These are phyloP conservation scores for Catamblyrhynchus diadema DNA, from an alignment of 2,797 vertebrate species.

Conservation along the genomic window DNA sequence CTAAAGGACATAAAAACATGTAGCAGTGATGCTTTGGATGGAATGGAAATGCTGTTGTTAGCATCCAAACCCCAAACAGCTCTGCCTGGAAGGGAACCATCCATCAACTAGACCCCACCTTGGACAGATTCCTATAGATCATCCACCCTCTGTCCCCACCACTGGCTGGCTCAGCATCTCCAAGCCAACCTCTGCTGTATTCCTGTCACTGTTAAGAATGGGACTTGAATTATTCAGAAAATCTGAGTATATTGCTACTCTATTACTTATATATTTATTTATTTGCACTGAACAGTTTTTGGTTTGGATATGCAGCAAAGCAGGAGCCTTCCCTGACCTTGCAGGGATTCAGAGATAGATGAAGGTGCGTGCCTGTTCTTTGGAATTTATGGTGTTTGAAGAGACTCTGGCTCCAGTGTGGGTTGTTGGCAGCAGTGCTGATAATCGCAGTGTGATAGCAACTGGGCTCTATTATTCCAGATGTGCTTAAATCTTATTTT, in stretches of 20 bases:
- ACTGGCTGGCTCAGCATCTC: background rate
- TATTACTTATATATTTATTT: background rate
- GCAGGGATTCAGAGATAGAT: slow-evolving; percentile 35
- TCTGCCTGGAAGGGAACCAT: background rate
- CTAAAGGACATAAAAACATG: background rate
- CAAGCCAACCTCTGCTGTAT: background rate
- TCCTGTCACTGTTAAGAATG: background rate
- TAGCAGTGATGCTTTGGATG: background rate
- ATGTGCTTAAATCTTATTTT: slow-evolving; percentile 55
- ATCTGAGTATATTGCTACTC: background rate
- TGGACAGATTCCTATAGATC: background rate
- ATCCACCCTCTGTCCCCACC: background rate
- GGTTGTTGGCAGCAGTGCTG: slow-evolving; percentile 35
- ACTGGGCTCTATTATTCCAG: slow-evolving; percentile 47
- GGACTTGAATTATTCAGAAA: slow-evolving; percentile 3
- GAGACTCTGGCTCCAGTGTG: slow-evolving; percentile 26
- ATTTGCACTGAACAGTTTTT: background rate
- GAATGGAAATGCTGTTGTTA: background rate
- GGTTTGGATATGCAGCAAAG: slow-evolving; percentile 2
- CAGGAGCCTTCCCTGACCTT: slow-evolving; percentile 21
- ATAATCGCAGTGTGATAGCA: slow-evolving; percentile 46
- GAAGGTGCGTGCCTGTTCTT: background rate
- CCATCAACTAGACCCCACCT: background rate
- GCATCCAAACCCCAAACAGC: background rate
- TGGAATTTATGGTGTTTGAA: slow-evolving; percentile 44